phyloP scores from a whole-genome alignment of 2,797 vertebrate species.

The Acrocephalus scirpaceus region DNA sequence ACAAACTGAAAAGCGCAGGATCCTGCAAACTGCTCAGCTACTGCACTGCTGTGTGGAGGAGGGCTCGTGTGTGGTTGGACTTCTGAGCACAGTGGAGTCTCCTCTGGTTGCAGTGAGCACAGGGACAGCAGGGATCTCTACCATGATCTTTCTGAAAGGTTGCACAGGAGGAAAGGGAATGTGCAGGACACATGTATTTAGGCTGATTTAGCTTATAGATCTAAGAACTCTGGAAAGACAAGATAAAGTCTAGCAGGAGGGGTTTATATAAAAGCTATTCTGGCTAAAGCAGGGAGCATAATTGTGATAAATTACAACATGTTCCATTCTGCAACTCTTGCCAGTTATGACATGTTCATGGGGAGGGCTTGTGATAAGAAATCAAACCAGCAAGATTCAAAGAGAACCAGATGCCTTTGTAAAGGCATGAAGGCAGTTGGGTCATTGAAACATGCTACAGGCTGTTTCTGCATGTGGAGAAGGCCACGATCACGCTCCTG shows the following conservation, averaged over 20 bases:
- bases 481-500: accelerated
- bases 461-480: background rate
- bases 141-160: background rate
- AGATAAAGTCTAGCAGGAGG: background rate
- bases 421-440: background rate
- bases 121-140: background rate
- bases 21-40: accelerated
- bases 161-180: background rate
- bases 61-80: background rate
- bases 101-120: background rate
- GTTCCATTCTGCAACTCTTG: background rate
- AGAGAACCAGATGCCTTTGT: background rate
- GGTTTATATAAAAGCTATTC: background rate
- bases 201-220: background rate
- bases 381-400: background rate
- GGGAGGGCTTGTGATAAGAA: background rate
- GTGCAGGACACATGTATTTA: background rate
- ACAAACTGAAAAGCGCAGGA: background rate
- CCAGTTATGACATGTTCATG: background rate
- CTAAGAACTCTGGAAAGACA: background rate
- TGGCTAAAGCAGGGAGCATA: background rate
- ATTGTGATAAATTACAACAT: background rate
- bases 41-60: background rate
- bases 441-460: background rate
- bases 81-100: background rate